Base-by-base conservation (phyloP, 2,888 invertebrate species). In the Notodonta dromedarius region DNA sequence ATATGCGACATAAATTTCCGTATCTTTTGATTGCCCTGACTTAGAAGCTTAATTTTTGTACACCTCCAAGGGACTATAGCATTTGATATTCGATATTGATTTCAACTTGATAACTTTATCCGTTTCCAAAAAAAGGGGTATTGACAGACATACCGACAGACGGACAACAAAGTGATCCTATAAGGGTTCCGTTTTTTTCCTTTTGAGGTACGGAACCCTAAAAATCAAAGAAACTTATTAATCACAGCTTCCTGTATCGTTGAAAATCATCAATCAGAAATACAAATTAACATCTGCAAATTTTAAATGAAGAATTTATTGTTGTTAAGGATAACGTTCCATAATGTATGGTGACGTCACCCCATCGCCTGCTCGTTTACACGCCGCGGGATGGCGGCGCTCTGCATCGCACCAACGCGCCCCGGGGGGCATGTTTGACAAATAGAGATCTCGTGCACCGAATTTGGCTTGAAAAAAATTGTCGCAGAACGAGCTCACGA, bases 401-500 rank as follows among this genome's bases (percentile, higher is more conserved):
- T 77, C 78, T 70, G 77, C 74, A 70, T 61, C 73, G 62, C 66
- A 62, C 35, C 73, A 66, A 67, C 66, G 65, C 63, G 60, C 76
- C 81, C 85, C 72, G 63, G 85, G 81, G 85, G 81, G 77, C 82
- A 77, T 82, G 84, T 85, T 86, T 90, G 90, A 90, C 88, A 90
- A 90, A 91, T 90, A 90, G 87, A 86, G 85, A 84, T 83, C 86
- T 86, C 89, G 88, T 85, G 85, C 86, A 86, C 76, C 84, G 86
- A 88, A 89, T 89, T 88, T 84, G 73, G 85, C 84, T 82, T 73
- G 79, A 79, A 89, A 90, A 90, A 89, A 90, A 90, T 80, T 86
- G 88, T 86, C 87, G 76, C 83, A 76, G 77, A 86, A 85, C 86
- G 83, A 84, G 80, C 84, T 84, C 83, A 83, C 82, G 83, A 80